phyloP scores from a whole-genome alignment of 2,888 invertebrate species.

The Drosophila algonquin region DNA sequence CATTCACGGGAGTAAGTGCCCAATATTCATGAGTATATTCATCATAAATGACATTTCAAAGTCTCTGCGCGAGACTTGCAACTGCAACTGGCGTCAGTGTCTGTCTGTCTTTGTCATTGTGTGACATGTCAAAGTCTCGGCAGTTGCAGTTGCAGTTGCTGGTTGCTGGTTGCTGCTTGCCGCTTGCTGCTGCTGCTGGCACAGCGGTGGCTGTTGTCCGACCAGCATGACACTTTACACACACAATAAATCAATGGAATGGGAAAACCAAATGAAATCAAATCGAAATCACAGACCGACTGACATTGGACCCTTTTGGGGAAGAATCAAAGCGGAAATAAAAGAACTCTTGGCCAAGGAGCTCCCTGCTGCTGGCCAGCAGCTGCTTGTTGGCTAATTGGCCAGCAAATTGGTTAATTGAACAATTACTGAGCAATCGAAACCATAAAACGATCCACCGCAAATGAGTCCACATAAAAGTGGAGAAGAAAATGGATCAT shows the following conservation, averaged over 20 bases:
- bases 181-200: slow-evolving; percentile 6
- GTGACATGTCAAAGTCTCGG: slow-evolving; percentile 67
- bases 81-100: slow-evolving; percentile 8
- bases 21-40: slow-evolving; percentile 46
- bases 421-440: slow-evolving; percentile 1
- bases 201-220: slow-evolving; percentile 70
- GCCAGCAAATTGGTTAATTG: slow-evolving; percentile 10
- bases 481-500: slow-evolving; percentile 7
- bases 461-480: neutral
- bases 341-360: neutral
- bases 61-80: slow-evolving; percentile 15
- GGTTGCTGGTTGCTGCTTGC: slow-evolving; percentile 8
- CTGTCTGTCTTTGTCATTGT: slow-evolving; percentile 21
- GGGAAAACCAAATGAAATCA: slow-evolving; percentile 1
- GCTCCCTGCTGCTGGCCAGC: too few relatives aligned
- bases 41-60: slow-evolving; percentile 65
- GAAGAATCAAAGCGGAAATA: neutral
- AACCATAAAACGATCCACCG: slow-evolving; percentile 8
- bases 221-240: slow-evolving; percentile 76
- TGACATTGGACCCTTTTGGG: neutral
- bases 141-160: slow-evolving; percentile 49
- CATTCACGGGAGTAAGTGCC: slow-evolving; percentile 33
- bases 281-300: neutral
- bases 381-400: neutral
- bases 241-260: slow-evolving; percentile 53